Evolutionary conservation across 2,113 vertebrate genomes (phyloP).

Genomic region (Hemicordylus capensis): DNA sequence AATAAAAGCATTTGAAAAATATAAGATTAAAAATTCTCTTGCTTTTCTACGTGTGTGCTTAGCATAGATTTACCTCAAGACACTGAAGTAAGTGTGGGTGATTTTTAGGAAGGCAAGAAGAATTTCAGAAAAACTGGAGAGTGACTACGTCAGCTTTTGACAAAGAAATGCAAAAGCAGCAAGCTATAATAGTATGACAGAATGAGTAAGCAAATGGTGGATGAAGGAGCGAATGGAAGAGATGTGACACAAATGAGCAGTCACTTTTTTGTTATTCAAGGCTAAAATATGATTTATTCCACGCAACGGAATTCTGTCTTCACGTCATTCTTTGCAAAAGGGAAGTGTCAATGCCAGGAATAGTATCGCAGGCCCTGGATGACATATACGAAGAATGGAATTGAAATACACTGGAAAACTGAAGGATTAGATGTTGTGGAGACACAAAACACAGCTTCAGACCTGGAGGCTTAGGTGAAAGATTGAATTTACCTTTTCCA

Average conservation of each 20-base stretch:
- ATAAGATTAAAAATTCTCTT: background rate
- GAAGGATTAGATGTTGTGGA: background rate
- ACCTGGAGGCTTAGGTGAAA: background rate
- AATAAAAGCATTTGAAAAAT: background rate
- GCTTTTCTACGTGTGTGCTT: background rate
- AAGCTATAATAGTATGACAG: background rate
- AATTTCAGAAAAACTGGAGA: background rate
- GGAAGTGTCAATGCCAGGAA: constrained; percentile 13
- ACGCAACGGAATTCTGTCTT: constrained; percentile 37
- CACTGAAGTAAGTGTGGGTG: background rate
- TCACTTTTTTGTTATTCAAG: constrained; percentile 52
- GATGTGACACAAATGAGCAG: constrained; percentile 42
- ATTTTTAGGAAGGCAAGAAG: background rate
- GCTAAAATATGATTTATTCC: constrained; percentile 35
- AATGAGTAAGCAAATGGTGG: constrained; percentile 32
- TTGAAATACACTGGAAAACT: background rate
- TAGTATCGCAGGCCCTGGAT: constrained; percentile 3
- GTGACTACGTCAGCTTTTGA: background rate
- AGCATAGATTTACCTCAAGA: background rate
- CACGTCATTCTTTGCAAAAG: constrained; percentile 34
- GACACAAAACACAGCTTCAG: background rate
- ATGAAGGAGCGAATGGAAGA: constrained; percentile 34
- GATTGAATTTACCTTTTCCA: constrained; percentile 11
- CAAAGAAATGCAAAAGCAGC: background rate
- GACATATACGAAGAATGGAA: constrained; percentile 29